A percentile compares a stretch with the other conserved stretches of the same genome.
Conservation (phyloP, 2,797 vertebrate species). For the Lemur catta region DNA sequence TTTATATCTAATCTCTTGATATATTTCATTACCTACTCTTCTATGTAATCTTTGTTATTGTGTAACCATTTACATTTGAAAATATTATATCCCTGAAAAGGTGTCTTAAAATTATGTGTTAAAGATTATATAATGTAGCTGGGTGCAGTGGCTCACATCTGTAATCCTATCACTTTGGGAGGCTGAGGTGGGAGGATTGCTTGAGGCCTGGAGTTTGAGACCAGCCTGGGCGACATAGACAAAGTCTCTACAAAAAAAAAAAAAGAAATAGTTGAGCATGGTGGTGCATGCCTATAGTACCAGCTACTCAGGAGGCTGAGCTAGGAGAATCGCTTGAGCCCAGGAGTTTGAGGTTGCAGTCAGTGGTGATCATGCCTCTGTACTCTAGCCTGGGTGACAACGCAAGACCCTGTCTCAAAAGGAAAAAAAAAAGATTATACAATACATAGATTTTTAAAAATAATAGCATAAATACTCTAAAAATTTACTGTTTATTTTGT, state of each 20-base stretch:
- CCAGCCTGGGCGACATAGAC: too few relatives aligned
- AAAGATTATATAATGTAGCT: not conserved
- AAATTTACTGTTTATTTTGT: not conserved
- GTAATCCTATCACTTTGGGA: too few relatives aligned
- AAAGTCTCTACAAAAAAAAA: too few relatives aligned
- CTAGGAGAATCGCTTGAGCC: too few relatives aligned
- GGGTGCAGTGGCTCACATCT: too few relatives aligned
- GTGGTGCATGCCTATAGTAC: too few relatives aligned
- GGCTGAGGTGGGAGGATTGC: too few relatives aligned
- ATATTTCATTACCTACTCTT: not conserved
- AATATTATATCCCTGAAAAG: slow-evolving; percentile 23
- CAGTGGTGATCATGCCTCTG: not conserved
- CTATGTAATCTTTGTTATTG: not conserved
- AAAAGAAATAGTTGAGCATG: too few relatives aligned
- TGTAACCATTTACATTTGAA: slow-evolving; percentile 6
- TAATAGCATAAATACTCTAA: not conserved
- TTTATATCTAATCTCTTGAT: not conserved
- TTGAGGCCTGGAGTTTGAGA: too few relatives aligned
- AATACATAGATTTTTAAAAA: not conserved
- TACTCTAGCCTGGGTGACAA: not conserved
- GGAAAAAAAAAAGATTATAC: not conserved
- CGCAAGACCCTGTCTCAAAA: not conserved
- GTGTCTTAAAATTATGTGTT: not conserved
- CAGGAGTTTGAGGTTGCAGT: not conserved
- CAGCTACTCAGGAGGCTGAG: too few relatives aligned